These are phyloP conservation scores for Elephantulus edwardii DNA, from an alignment of 2,113 vertebrate species.

Conservation along the genomic window DNA sequence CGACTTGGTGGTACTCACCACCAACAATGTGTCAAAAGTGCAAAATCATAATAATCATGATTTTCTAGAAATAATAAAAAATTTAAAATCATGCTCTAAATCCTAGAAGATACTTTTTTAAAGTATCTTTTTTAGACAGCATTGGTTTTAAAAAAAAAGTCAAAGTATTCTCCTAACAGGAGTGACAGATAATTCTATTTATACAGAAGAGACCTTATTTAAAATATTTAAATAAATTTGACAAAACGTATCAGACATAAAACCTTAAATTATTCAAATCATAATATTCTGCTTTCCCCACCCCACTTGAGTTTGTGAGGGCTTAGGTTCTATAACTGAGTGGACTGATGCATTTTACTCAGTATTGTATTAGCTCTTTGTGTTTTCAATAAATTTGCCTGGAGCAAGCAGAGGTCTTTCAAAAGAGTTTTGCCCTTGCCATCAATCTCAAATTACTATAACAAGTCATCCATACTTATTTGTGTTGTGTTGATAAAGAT, in stretches of 20 bases:
- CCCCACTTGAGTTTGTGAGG: not conserved
- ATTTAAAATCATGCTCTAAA: conserved; percentile 29
- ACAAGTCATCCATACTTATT: not conserved
- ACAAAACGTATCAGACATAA: conserved; percentile 38
- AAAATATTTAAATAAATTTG: conserved; percentile 23
- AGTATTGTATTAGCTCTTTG: not conserved
- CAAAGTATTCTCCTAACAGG: not conserved
- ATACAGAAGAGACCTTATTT: conserved; percentile 19
- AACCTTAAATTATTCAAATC: conserved; percentile 31
- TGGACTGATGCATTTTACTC: not conserved
- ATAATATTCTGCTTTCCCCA: not conserved
- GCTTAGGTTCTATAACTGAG: not conserved
- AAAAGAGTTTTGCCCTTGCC: not conserved
- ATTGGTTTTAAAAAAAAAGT: conserved; percentile 19
- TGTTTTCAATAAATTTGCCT: not conserved
- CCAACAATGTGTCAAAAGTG: not conserved
- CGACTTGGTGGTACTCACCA: no score
- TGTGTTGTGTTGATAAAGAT: not conserved
- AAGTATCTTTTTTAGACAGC: not conserved
- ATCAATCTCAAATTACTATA: not conserved
- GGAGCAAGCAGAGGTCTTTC: not conserved
- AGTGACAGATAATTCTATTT: conserved; percentile 13
- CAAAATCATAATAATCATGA: conserved; percentile 36
- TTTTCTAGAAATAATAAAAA: conserved; percentile 12
- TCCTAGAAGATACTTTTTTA: conserved; percentile 31